A percentile compares a stretch with the other conserved stretches of the same genome.
phyloP scores from a whole-genome alignment of 2,797 vertebrate species.

The Odontamblyopus rebecca region DNA sequence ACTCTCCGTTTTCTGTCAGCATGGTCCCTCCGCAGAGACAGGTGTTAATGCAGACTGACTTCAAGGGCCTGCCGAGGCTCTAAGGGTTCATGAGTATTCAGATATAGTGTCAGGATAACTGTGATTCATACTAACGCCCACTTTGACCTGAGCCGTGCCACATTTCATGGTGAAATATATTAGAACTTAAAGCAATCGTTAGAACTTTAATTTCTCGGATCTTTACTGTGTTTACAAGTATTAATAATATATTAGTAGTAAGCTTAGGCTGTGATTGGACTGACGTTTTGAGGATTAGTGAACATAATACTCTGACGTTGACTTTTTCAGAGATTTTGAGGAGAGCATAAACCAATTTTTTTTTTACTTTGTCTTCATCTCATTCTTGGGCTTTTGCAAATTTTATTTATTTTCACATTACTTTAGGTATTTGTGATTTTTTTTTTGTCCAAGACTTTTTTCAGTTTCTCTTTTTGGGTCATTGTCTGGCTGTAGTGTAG shows the following conservation, averaged over 20 bases:
- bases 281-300: neutral
- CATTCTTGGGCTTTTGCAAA: neutral
- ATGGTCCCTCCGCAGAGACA: conserved; percentile 11
- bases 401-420: neutral
- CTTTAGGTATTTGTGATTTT: too few relatives aligned
- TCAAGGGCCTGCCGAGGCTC: conserved; percentile 20
- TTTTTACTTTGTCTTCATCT: neutral
- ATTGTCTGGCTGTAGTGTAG: neutral
- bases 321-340: neutral
- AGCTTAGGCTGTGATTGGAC: neutral
- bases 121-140: conserved; percentile 24
- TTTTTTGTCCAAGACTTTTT: neutral
- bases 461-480: neutral
- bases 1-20: conserved; percentile 8
- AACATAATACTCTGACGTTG: neutral
- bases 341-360: neutral
- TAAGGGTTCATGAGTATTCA: conserved; percentile 44
- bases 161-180: neutral
- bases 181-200: conserved; percentile 2
- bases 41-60: conserved; percentile 20
- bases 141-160: conserved; percentile 39
- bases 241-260: neutral
- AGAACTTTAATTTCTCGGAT: conserved; percentile 22
- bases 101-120: conserved; percentile 14
- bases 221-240: neutral